A percentile compares a stretch with the other conserved stretches of the same genome.
These are phyloP conservation scores for Todiramphus chloris DNA, from an alignment of 2,113 vertebrate genomes.

Conservation along the genomic window DNA sequence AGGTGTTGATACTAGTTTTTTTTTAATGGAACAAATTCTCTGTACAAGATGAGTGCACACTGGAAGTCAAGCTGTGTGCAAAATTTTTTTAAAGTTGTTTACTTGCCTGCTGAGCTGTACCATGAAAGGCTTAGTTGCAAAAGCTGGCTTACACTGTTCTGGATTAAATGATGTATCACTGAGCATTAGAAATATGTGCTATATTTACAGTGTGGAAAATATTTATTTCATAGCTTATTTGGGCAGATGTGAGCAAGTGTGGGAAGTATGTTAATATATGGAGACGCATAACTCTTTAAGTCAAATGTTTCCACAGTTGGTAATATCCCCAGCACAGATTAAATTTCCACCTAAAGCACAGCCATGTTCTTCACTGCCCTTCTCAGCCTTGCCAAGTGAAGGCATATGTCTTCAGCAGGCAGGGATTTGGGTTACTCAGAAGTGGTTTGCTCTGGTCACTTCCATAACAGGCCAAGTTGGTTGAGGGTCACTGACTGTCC, in stretches of 20 bases:
- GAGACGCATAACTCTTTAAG: slow-evolving; percentile 55
- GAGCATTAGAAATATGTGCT: slow-evolving; percentile 47
- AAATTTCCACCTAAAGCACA: slow-evolving; percentile 48
- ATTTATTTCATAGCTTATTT: slow-evolving; percentile 72
- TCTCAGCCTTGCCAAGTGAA: slow-evolving; percentile 1
- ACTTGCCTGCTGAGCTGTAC: neutral
- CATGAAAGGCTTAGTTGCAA: slow-evolving; percentile 35
- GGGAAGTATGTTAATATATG: slow-evolving; percentile 63
- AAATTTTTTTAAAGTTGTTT: slow-evolving; percentile 5
- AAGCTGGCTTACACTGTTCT: neutral
- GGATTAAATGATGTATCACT: slow-evolving; percentile 53
- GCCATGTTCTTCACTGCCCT: slow-evolving; percentile 36
- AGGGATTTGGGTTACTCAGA: neutral
- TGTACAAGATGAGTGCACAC: neutral
- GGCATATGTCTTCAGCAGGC: neutral
- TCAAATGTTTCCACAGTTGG: slow-evolving; percentile 63
- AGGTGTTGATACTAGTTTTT: neutral
- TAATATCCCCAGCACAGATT: slow-evolving; percentile 57
- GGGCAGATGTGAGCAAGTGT: slow-evolving; percentile 60
- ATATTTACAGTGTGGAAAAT: slow-evolving; percentile 69
- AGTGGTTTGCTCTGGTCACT: neutral
- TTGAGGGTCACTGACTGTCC: neutral
- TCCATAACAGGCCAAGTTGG: neutral
- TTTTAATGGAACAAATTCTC: neutral
- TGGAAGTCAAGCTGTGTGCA: neutral